Conservation (phyloP, 2,888 invertebrate species). For the Physocephala rufipes region DNA sequence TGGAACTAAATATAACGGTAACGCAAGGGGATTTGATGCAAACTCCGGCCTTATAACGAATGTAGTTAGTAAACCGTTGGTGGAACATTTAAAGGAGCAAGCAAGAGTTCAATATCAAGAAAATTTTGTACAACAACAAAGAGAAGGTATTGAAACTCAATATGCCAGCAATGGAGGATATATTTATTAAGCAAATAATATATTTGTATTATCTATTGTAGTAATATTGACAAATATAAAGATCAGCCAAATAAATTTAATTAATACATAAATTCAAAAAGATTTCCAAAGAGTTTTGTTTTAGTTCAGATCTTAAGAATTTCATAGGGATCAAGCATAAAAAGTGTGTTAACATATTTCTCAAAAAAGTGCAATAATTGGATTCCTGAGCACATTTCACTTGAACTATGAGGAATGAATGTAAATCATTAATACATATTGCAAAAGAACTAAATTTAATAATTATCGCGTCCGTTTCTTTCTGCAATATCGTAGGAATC, state of each 20-base stretch:
- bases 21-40: not conserved
- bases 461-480: too few relatives aligned
- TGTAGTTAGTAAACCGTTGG: not conserved
- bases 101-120: not conserved
- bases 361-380: not conserved
- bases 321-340: not conserved
- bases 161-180: slow-evolving; percentile 62
- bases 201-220: not conserved
- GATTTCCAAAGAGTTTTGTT: too few relatives aligned
- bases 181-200: slow-evolving; percentile 52
- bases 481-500: too few relatives aligned
- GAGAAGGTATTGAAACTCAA: slow-evolving; percentile 51
- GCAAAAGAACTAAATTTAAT: too few relatives aligned
- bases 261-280: too few relatives aligned
- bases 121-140: not conserved
- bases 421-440: too few relatives aligned
- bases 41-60: not conserved
- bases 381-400: too few relatives aligned
- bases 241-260: not conserved
- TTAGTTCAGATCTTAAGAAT: not conserved
- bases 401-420: too few relatives aligned
- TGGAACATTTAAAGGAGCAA: not conserved
- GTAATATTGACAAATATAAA: not conserved
- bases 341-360: not conserved
- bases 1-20: not conserved